Evolutionary conservation across 2,888 invertebrate species (phyloP).

Genomic region (Acronicta aceris): DNA sequence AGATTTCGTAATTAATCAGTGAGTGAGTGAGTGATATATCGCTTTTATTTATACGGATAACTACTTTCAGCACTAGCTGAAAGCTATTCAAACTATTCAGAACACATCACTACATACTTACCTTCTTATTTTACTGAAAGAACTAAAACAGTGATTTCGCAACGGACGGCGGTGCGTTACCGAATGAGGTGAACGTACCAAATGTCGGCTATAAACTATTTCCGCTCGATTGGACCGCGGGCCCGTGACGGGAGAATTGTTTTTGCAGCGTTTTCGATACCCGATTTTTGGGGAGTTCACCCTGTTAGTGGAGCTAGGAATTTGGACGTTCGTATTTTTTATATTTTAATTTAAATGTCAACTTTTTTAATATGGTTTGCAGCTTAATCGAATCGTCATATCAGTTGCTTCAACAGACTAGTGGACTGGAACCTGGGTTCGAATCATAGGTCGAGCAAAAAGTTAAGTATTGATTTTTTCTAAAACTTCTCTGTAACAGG

Average conservation of each 20-base stretch:
- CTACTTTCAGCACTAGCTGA: background rate
- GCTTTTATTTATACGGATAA: no score
- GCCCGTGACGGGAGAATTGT: conserved; percentile 44
- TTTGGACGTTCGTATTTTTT: conserved; percentile 16
- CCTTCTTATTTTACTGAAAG: conserved; percentile 41
- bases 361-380: no score
- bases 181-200: conserved; percentile 67
- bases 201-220: conserved; percentile 72
- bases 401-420: no score
- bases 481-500: no score
- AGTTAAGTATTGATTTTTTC: no score
- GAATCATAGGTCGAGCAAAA: no score
- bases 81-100: conserved; percentile 1
- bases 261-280: conserved; percentile 47
- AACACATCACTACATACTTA: conserved; percentile 16
- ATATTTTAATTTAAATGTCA: conserved; percentile 14
- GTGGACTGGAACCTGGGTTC: no score
- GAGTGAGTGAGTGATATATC: no score
- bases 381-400: no score
- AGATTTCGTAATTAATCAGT: no score
- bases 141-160: conserved; percentile 42
- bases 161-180: conserved; percentile 33
- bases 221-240: conserved; percentile 65
- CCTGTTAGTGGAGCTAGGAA: conserved; percentile 36
- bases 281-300: conserved; percentile 39